Percentiles rank a stretch among this genome's conserved stretches.
These are phyloP conservation scores for Tauraco erythrolophus DNA, from an alignment of 2,113 vertebrate species.

Conservation along the genomic window DNA sequence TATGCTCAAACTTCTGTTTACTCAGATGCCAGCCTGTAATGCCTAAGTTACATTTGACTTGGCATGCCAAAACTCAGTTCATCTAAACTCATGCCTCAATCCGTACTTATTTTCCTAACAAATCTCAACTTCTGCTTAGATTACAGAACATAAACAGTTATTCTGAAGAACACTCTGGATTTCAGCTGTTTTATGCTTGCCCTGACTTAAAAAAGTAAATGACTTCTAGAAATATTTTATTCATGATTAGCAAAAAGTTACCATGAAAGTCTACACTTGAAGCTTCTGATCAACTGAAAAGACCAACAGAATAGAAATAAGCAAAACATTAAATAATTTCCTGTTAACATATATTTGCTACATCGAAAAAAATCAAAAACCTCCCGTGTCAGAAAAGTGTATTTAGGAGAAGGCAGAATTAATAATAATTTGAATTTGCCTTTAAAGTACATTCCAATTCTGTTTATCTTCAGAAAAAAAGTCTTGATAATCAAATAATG, in stretches of 20 bases:
- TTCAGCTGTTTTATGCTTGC: background rate
- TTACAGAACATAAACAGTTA: background rate
- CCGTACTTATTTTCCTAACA: background rate
- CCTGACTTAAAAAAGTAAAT: background rate
- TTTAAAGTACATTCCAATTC: conserved; percentile 1
- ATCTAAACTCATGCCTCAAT: background rate
- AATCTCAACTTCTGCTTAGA: background rate
- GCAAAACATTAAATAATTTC: background rate
- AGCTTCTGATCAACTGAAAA: background rate
- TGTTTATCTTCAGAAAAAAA: conserved; percentile 1
- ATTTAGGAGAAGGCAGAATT: background rate
- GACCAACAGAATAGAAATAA: background rate
- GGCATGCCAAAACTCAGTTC: background rate
- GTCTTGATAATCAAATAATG: background rate
- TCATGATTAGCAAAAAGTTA: background rate
- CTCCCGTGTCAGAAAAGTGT: background rate
- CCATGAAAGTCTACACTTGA: background rate
- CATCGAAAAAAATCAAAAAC: background rate
- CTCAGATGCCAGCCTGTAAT: background rate
- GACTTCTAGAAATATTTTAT: background rate
- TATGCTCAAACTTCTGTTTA: background rate
- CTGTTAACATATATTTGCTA: background rate
- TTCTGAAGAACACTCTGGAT: background rate
- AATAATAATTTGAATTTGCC: background rate
- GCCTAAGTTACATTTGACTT: background rate